A percentile compares a stretch with the other conserved stretches of the same genome.
These are phyloP conservation scores for Neomorphus geoffroyi DNA, from an alignment of 2,797 vertebrate genomes.

Conservation along the genomic window DNA sequence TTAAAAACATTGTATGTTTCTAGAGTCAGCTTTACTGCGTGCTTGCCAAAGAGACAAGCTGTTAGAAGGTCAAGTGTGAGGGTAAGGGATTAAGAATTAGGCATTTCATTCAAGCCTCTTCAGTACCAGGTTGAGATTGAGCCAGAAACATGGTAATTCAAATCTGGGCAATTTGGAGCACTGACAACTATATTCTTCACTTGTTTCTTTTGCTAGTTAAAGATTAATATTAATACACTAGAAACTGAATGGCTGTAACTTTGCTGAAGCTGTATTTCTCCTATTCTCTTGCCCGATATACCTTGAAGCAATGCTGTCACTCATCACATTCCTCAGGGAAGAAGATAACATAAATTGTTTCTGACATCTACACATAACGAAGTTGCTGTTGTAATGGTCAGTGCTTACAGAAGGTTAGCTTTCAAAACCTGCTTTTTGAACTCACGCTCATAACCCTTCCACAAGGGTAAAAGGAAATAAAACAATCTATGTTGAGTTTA, in stretches of 20 bases:
- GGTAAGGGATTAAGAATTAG: background rate
- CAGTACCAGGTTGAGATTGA: background rate
- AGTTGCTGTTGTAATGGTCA: background rate
- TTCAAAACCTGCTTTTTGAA: background rate
- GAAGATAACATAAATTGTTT: conserved; percentile 14
- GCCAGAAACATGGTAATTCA: background rate
- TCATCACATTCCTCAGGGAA: background rate
- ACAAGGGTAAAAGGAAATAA: background rate
- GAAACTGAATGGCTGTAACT: background rate
- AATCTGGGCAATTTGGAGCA: background rate
- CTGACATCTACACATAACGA: background rate
- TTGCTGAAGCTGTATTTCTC: background rate
- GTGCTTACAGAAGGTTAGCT: background rate
- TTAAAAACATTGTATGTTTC: background rate
- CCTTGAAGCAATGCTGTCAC: background rate
- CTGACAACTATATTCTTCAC: background rate
- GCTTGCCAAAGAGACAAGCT: background rate
- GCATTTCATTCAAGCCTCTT: background rate
- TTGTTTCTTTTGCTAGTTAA: background rate
- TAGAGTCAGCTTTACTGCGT: background rate
- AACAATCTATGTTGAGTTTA: background rate
- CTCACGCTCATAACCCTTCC: background rate
- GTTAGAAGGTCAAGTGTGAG: background rate
- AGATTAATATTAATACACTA: background rate
- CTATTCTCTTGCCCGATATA: background rate